Base-by-base conservation (phyloP, 2,797 vertebrate species). In the Tauraco hartlaubi region DNA sequence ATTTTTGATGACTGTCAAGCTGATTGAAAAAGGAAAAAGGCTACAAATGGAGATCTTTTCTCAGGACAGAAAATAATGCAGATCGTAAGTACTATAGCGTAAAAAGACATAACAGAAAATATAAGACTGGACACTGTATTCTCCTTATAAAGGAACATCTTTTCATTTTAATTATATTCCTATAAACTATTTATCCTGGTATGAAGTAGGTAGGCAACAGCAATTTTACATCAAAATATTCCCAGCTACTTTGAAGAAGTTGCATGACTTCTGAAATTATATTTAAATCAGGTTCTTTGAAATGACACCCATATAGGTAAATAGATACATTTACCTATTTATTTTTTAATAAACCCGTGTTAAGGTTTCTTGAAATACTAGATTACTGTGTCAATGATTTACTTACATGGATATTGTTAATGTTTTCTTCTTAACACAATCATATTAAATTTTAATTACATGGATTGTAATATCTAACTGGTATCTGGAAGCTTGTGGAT, bases 391-490 rank as follows among this genome's bases (percentile, higher is more conserved):
- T 98, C 97, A 98, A 90, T 97, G 96, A 97, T 97, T 98, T 97
- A 95, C 96, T 98, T 97, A 98, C 96, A 96, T 71, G 89, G 94
- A 96, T 98, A 97, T 96, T 97, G 95, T 97, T 97, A 94, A 94
- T 98, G 92, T 98, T 98, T 98, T 97, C 92, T 97, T 97, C 97
- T 96, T 97, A 97, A 97, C 89, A 96, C 97, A 97, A 97, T 97
- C 97, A 97, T 97, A 98, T 98, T 98, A 98, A 98, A 98, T 94
- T 98, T 98, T 98, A 98, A 98, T 97, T 96, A 95, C 96, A 98
- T 94, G 97, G 96, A 96, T 98, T 97, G 95, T 96, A 96, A 97
- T 98, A 98, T 98, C 97, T 98, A 95, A 97, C 97, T 98, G 97
- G 96, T 97, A 97, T 98, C 97, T 97, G 92, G 94, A 97, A 98